phyloP scores from a whole-genome alignment of 2,797 vertebrate species.

The Cygnus olor region DNA sequence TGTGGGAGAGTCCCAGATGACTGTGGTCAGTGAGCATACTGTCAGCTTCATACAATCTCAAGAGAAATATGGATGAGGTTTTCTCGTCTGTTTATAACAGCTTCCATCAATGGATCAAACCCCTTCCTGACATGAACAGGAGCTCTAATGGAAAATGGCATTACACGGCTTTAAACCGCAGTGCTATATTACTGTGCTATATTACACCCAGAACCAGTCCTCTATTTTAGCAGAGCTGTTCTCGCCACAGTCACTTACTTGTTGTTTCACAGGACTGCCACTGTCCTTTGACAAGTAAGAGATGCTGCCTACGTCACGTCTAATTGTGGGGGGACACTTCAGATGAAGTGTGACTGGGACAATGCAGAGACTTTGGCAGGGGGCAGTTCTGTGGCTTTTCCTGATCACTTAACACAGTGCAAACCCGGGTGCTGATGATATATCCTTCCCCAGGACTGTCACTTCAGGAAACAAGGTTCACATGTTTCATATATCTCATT shows the following conservation, averaged over 20 bases:
- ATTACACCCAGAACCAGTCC: background rate
- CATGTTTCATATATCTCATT: background rate
- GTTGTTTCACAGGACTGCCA: background rate
- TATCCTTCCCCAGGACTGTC: background rate
- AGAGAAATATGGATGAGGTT: conserved; percentile 59
- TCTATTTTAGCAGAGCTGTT: conserved; percentile 4
- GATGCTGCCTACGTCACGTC: background rate
- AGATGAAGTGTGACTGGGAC: background rate
- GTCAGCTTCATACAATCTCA: conserved; percentile 46
- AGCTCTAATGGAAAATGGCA: conserved; percentile 43
- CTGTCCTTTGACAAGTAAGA: background rate
- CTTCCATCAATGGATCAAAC: conserved; percentile 54
- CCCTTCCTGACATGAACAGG: background rate
- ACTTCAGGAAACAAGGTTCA: background rate
- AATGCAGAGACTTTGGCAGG: background rate
- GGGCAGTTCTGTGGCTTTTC: background rate
- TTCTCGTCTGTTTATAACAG: conserved; percentile 30
- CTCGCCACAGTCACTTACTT: background rate
- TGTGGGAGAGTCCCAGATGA: conserved; percentile 45
- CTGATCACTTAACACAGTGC: background rate
- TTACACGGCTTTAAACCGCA: conserved; percentile 8
- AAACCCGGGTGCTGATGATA: background rate
- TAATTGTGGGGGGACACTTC: background rate
- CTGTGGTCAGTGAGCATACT: conserved; percentile 33
- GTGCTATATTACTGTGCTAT: background rate